A percentile compares a stretch with the other conserved stretches of the same genome.
These are phyloP conservation scores for Alitta virens DNA, from an alignment of 2,888 invertebrate species.

Conservation along the genomic window DNA sequence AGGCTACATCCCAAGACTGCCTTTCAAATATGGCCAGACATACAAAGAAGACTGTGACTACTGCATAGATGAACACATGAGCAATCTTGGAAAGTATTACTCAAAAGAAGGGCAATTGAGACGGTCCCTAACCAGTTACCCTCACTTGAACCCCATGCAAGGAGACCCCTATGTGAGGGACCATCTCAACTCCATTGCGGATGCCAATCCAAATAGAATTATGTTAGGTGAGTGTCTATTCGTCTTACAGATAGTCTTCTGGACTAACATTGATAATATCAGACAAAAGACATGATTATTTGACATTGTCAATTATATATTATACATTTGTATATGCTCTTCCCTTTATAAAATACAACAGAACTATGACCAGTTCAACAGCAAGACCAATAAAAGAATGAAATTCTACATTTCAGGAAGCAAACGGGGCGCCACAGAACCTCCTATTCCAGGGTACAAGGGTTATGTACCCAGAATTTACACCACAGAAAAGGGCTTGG, in stretches of 20 bases:
- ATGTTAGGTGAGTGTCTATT: slow-evolving; percentile 25
- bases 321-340: too few relatives aligned
- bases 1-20: slow-evolving; percentile 54
- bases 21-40: slow-evolving; percentile 55
- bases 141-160: slow-evolving; percentile 46
- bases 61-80: slow-evolving; percentile 50
- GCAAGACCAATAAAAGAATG: too few relatives aligned
- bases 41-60: slow-evolving; percentile 54
- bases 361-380: too few relatives aligned
- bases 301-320: too few relatives aligned
- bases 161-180: slow-evolving; percentile 49
- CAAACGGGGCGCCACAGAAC: slow-evolving; percentile 43
- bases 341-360: too few relatives aligned
- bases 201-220: slow-evolving; percentile 42
- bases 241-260: too few relatives aligned
- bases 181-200: slow-evolving; percentile 45
- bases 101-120: slow-evolving; percentile 37
- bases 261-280: too few relatives aligned
- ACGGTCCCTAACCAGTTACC: slow-evolving; percentile 38
- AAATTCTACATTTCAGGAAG: slow-evolving; percentile 45
- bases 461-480: slow-evolving; percentile 54
- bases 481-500: slow-evolving; percentile 54
- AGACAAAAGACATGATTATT: too few relatives aligned
- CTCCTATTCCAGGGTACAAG: slow-evolving; percentile 56
- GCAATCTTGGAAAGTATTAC: slow-evolving; percentile 37